Conservation (phyloP, 2,113 vertebrate genomes). For the Chlamydotis undulata region DNA sequence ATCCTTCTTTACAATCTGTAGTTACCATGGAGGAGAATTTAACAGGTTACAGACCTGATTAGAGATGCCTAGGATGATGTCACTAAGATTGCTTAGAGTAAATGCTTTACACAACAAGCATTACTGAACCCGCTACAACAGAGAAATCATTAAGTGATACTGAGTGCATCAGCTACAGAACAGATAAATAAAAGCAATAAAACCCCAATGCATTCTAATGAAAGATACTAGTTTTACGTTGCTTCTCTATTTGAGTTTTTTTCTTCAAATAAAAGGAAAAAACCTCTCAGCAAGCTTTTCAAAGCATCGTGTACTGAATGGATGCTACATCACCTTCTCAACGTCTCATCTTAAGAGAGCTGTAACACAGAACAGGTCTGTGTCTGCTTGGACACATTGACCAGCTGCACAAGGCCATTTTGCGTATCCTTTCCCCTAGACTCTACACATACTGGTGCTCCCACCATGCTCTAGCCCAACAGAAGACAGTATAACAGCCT, state of each 20-base stretch:
- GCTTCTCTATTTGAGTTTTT: background rate
- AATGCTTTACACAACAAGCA: background rate
- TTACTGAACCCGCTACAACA: background rate
- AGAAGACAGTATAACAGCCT: background rate
- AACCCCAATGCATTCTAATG: background rate
- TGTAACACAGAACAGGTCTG: background rate
- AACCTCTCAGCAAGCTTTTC: background rate
- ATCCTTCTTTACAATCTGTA: slow-evolving; percentile 91
- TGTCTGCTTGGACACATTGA: background rate
- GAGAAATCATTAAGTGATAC: background rate
- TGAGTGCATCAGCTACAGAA: background rate
- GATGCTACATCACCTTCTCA: background rate
- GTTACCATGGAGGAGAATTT: background rate
- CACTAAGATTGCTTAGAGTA: background rate
- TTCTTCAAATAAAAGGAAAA: background rate
- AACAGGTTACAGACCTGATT: background rate
- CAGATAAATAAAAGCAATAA: background rate
- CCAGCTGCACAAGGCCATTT: background rate
- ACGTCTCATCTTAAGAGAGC: background rate
- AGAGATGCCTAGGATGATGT: background rate
- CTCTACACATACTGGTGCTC: background rate
- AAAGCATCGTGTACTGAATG: background rate
- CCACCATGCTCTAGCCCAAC: background rate
- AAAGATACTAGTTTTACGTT: background rate
- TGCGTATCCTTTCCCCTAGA: background rate